These are phyloP conservation scores for Chymomyza procnemis DNA, from an alignment of 2,888 invertebrate species.

Conservation along the genomic window DNA sequence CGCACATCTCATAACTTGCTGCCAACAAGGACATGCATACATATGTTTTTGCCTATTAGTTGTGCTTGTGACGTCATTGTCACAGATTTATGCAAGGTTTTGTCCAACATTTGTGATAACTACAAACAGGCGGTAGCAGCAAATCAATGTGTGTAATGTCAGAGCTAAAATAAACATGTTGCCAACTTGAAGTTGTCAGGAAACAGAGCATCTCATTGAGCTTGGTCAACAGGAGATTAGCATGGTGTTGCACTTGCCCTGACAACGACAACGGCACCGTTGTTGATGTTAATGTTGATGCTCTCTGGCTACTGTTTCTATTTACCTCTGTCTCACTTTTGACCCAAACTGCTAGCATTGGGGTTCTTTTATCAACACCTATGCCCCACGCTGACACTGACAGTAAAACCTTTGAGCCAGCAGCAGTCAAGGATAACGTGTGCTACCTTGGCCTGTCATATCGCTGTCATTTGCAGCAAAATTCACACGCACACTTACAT, in stretches of 20 bases:
- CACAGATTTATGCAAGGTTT: neutral
- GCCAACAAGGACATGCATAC: neutral
- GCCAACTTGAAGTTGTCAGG: constrained; percentile 1
- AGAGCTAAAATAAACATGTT: neutral
- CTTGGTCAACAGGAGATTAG: neutral
- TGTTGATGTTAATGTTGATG: constrained; percentile 8
- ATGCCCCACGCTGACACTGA: constrained; percentile 55
- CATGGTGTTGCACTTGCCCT: neutral
- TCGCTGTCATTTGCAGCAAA: constrained; percentile 59
- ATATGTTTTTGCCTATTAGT: neutral
- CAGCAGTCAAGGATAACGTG: constrained; percentile 44
- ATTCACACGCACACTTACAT: constrained; percentile 45
- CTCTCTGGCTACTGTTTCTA: neutral
- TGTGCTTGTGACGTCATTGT: neutral
- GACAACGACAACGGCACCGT: constrained; percentile 19
- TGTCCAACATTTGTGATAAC: neutral
- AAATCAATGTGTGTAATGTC: neutral
- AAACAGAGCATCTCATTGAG: neutral
- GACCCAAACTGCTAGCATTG: neutral
- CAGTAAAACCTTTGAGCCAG: constrained; percentile 57
- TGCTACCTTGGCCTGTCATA: constrained; percentile 54
- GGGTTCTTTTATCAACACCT: constrained; percentile 59
- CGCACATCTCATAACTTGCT: neutral
- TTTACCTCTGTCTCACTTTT: constrained; percentile 8
- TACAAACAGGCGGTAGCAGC: neutral